Base-by-base conservation (phyloP, 2,888 invertebrate genomes). In the Noctua comes region DNA sequence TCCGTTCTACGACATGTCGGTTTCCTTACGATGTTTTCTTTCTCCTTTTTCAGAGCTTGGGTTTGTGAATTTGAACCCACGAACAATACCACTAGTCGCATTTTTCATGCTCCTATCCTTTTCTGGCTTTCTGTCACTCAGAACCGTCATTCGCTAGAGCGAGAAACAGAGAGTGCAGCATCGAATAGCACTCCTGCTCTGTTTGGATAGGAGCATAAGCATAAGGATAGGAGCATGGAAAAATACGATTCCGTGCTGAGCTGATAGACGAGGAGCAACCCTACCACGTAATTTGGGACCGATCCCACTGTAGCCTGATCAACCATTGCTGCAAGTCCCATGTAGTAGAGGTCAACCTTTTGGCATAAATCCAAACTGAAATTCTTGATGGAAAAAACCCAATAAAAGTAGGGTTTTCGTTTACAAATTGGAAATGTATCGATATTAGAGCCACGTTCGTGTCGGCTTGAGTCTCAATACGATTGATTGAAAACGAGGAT, bases 391-490 rank as follows among this genome's bases (percentile, higher is more conserved):
- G 43, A 13, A 43, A 43, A 11, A 11, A 43, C 7, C 43, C 43
- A 43, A 43, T 43, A 43, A 43, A 11, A 40, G 40, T 43, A 43
- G 13, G 8, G 43, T 43, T 43, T 78, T 54, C 64, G 31, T 65
- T 68, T 68, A 18, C 16, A 48, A 77, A 79, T 65, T 43, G 31
- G 11, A 59, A 48, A 66, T 13, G 24, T 79, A 79, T 59, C 46
- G n/a, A 59, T 68, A 79, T 79, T 57, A 24, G 54, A 11, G 40
- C 31, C 8, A 13, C 59, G 7, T 18, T 18, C 18, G 8, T 43
- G 43, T 54, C 54, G 46, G 2, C 27, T 57, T 10, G 18, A 40
- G 31, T 21, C 43, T 76, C 40, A 13, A n/a, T 31, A 36, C 31
- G 43, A 46, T 64, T 62, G 51, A 70, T 64, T 70, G 62, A 80